Base-by-base conservation (phyloP, 2,797 vertebrate species). In the Urosaurus nigricauda region DNA sequence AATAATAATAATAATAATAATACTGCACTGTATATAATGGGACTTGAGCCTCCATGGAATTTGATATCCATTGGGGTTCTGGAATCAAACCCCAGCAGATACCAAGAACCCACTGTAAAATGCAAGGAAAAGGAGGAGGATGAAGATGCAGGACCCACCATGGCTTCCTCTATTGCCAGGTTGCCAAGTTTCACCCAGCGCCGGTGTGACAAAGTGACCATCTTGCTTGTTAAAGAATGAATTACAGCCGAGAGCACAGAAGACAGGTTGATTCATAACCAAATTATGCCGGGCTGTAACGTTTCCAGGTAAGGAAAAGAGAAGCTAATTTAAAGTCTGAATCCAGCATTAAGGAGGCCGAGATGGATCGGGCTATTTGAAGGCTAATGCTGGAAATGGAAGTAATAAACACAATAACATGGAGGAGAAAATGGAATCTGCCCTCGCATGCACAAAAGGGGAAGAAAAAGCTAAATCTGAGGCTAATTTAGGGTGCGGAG, bases 301-400 rank as follows among this genome's bases (percentile, higher is more conserved):
- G 74, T 51, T 88, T 84, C 80, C 58, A 86, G 86, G 90, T 90
- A 88, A 91, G 91, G 91, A 93, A n/a, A 95, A 88, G 77, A 94
- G 51, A n/a, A 79, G 51, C 78, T 79, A 77, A 77, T 79, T 32
- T 53, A 56, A 53, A 53, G 51, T 53, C 51, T n/a, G 92, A 93
- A 85, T 93, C 90, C 88, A 60, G 8, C 19, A 60, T 0, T 0
- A 88, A 93, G 89, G 89, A 88, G 86, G 58, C 8, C 71, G 7
- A 8, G 35, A 47, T 70, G 86, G 89, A 86, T 92, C 82, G 32
- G 4, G 86, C n/a, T 29, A 73, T 91, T 32, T 56, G 58, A 71
- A 91, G 60, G 5, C 56, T 78, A 65, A 87, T n/a, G 40, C 78
- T 63, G 92, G 86, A 88, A 88, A 88, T 56, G 83, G 56, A 78